Base-by-base conservation (phyloP, 2,113 vertebrate genomes). In the Myotis yumanensis region DNA sequence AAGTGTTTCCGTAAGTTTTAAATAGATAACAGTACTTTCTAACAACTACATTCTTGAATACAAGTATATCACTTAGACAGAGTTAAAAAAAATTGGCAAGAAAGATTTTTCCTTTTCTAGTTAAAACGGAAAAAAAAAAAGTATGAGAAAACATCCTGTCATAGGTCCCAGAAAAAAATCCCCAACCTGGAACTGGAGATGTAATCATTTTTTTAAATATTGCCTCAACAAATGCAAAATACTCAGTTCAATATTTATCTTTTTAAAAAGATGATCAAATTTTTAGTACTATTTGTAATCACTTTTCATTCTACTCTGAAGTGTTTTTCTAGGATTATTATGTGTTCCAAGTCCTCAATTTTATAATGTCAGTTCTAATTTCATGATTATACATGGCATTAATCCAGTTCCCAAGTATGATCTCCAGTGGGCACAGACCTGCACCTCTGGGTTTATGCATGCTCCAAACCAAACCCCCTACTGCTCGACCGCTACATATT, bases 1-100 rank as follows among this genome's bases (percentile, higher is more conserved):
- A 96, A 97, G 79, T 16, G 85, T 97, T 98, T 98, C 98, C 96
- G 93, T 97, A 98, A 98, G 96, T 97, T 98, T 97, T 96, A 97
- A 97, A 98, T 93, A 98, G 98, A 98, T 98, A 98, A 97, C 94
- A 95, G 96, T 95, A 97, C 95, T 98, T 98, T 98, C 97, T 98
- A 98, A 97, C 97, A 98, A 98, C 96, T 98, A 97, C 90, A 95
- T 98, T 97, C 96, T 97, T 97, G 96, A 97, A 97, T 98, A 97
- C 72, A 97, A 97, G 76, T 98, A 98, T 98, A 98, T 98, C 97
- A 97, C 95, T 97, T 96, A 98, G 76, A 92, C 96, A 96, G 89
- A 35, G 32, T 90, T 89, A 81, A 92, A 95, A 96, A 95, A 97
- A 96, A 94, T 66, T 98, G 97, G 96, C 96, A 97, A 97, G 95